Percentiles rank a stretch among this genome's conserved stretches.
phyloP scores from a whole-genome alignment of 2,888 invertebrate species.

The Drosophila niveifrons region DNA sequence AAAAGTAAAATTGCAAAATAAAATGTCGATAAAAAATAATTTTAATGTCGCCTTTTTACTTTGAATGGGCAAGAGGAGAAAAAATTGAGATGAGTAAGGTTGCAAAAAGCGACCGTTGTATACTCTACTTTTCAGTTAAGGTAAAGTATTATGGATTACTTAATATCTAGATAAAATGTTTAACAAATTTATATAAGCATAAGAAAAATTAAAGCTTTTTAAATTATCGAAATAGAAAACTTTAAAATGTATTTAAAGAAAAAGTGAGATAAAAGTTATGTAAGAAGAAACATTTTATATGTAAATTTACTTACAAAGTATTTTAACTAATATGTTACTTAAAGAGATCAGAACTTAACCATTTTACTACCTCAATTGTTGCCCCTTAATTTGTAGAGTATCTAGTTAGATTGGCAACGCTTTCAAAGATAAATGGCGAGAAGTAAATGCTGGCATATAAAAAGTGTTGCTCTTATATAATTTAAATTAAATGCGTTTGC shows the following conservation, averaged over 20 bases:
- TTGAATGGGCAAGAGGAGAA: constrained; percentile 43
- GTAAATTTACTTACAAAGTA: too few species aligned
- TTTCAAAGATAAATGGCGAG: constrained; percentile 55
- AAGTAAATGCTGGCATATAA: constrained; percentile 61
- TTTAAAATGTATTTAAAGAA: too few species aligned
- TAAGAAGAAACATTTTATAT: too few species aligned
- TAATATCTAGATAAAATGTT: too few species aligned
- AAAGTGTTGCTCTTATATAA: constrained; percentile 69
- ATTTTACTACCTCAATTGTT: background rate
- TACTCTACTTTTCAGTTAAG: constrained; percentile 26
- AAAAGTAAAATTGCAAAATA: constrained; percentile 67
- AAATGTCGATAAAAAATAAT: constrained; percentile 78
- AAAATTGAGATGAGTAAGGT: background rate
- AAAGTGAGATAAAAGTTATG: too few species aligned
- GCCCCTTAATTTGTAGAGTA: constrained; percentile 17
- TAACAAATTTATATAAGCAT: too few species aligned
- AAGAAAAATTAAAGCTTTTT: too few species aligned
- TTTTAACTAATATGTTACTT: background rate
- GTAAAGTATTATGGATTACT: background rate
- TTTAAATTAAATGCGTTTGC: constrained; percentile 82
- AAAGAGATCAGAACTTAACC: background rate
- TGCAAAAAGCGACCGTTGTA: constrained; percentile 5
- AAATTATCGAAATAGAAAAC: too few species aligned
- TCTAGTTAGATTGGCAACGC: constrained; percentile 45
- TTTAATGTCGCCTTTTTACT: constrained; percentile 78